Conservation (phyloP, 1,140 invertebrate genomes). For the Bombus waltoni region DNA sequence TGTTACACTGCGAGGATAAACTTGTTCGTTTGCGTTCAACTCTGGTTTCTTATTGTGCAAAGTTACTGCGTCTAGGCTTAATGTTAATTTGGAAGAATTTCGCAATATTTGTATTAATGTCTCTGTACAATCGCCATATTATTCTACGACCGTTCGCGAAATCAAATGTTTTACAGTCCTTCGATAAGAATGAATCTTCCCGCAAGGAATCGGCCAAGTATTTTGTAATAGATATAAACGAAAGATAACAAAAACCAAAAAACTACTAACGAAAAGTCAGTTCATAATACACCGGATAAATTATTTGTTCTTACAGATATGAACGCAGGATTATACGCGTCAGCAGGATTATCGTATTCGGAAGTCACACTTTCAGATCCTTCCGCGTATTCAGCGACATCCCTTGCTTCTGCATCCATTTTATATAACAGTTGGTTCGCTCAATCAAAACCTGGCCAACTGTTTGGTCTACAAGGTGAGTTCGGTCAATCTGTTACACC, state of each 20-base stretch:
- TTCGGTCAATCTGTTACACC: neutral
- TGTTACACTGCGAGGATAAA: neutral
- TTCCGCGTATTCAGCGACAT: conserved; percentile 74
- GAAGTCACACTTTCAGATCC: conserved; percentile 62
- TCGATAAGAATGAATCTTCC: neutral
- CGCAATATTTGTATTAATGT: neutral
- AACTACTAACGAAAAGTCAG: no score
- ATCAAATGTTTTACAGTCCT: neutral
- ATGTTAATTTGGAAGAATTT: neutral
- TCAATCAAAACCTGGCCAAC: conserved; percentile 79
- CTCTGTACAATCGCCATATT: no score
- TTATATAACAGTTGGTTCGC: conserved; percentile 82
- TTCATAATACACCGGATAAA: neutral
- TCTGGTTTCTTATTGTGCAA: neutral
- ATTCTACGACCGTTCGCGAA: neutral
- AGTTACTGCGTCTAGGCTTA: neutral
- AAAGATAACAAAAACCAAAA: no score
- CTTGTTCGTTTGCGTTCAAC: neutral
- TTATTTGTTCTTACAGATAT: conserved; percentile 36
- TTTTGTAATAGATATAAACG: neutral
- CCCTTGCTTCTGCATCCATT: conserved; percentile 79
- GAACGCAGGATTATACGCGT: conserved; percentile 44
- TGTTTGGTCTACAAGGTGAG: conserved; percentile 82
- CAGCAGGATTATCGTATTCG: conserved; percentile 52
- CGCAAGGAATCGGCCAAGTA: neutral